These are phyloP conservation scores for Channallabes apus DNA, from an alignment of 2,797 vertebrate species.

Conservation along the genomic window DNA sequence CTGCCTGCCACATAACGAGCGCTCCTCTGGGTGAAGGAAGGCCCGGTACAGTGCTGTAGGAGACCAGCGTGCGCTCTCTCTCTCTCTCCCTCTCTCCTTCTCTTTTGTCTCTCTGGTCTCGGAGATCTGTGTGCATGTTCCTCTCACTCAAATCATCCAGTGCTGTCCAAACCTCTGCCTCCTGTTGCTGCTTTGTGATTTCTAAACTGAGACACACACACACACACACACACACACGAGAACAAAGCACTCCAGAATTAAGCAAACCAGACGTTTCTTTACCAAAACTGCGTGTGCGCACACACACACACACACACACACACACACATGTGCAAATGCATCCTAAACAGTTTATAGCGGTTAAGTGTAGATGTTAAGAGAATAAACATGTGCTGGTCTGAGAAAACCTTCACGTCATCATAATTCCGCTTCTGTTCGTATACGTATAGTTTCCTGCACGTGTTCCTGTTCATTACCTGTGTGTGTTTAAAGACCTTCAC, in stretches of 20 bases:
- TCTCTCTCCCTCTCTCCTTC: conserved; percentile 11
- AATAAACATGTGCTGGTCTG: neutral
- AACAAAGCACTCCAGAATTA: neutral
- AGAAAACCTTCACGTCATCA: neutral
- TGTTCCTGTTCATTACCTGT: too few species aligned
- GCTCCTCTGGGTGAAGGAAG: conserved; percentile 72
- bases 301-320: too few species aligned
- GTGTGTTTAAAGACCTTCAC: neutral
- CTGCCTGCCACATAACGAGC: conserved; percentile 82
- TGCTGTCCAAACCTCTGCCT: conserved; percentile 77
- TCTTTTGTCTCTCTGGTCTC: conserved; percentile 59
- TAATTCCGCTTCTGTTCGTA: too few species aligned
- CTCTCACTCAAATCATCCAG: conserved; percentile 82
- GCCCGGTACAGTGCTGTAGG: conserved; percentile 81
- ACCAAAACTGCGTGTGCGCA: neutral
- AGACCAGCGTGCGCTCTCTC: conserved; percentile 67
- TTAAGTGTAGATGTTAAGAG: neutral
- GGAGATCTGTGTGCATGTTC: conserved; percentile 86
- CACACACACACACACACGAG: conserved; percentile 37
- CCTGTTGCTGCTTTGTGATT: conserved; percentile 88
- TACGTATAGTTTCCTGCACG: neutral
- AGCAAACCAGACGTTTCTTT: conserved; percentile 4
- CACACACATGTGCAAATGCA: neutral
- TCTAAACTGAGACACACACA: conserved; percentile 70
- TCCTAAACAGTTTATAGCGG: neutral